Evolutionary conservation across 92 coral and sea anemone species (phyloP).

Genomic region (Nematostella vectensis): DNA sequence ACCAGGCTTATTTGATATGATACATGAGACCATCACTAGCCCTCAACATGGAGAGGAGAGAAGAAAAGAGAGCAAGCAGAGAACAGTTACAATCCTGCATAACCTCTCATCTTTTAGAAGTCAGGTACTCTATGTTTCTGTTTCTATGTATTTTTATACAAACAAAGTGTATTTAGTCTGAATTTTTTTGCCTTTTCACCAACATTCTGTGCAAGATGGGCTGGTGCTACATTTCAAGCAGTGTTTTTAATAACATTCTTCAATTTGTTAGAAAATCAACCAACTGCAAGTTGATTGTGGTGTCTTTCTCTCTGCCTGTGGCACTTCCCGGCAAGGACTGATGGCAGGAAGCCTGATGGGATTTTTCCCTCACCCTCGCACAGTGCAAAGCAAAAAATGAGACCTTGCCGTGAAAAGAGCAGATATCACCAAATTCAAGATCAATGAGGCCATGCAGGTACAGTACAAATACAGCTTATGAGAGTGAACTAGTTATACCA

Average conservation of each 20-base stretch:
- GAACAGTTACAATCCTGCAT: slow-evolving; percentile 20
- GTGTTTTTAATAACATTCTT: no score
- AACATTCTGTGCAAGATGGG: no score
- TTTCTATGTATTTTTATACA: not conserved
- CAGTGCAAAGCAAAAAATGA: slow-evolving; percentile 14
- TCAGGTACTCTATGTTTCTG: slow-evolving; percentile 4
- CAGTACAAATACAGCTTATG: no score
- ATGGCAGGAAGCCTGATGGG: slow-evolving; percentile 25
- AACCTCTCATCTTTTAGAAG: slow-evolving; percentile 13
- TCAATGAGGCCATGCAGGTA: slow-evolving; percentile 12
- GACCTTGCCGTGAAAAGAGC: slow-evolving; percentile 15
- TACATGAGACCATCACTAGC: not conserved
- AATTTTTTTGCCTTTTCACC: no score
- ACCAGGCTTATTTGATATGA: slow-evolving; percentile 47
- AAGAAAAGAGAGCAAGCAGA: not conserved
- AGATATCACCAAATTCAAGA: slow-evolving; percentile 1
- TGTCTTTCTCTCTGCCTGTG: slow-evolving; percentile 8
- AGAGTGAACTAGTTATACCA: no score
- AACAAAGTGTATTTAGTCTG: not conserved
- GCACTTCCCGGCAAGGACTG: slow-evolving; percentile 17
- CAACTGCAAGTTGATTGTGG: slow-evolving; percentile 29
- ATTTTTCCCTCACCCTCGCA: slow-evolving; percentile 29
- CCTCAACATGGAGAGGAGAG: not conserved
- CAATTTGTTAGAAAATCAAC: slow-evolving; percentile 27
- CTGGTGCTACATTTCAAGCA: not conserved